phyloP scores from a whole-genome alignment of 2,888 invertebrate genomes.

The Philereme transversata region DNA sequence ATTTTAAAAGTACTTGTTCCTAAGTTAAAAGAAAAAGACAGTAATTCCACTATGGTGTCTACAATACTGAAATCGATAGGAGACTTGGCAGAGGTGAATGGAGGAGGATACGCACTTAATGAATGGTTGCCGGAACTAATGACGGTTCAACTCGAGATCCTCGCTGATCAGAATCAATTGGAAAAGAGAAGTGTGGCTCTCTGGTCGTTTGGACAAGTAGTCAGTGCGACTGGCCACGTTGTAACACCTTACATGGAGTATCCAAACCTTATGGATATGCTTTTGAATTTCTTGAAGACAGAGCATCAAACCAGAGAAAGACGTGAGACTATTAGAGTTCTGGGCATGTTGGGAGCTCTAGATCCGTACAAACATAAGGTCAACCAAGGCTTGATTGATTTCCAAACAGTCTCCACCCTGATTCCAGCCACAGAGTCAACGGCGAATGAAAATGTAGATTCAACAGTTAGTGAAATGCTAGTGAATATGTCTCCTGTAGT shows the following conservation, averaged over 20 bases:
- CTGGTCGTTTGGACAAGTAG: slow-evolving; percentile 97
- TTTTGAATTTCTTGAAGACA: slow-evolving; percentile 96
- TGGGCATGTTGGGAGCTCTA: slow-evolving; percentile 97
- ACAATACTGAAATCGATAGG: slow-evolving; percentile 96
- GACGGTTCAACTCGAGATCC: slow-evolving; percentile 94
- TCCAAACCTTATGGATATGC: slow-evolving; percentile 94
- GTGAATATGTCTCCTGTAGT: slow-evolving; percentile 95
- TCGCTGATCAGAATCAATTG: slow-evolving; percentile 96
- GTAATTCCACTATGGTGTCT: slow-evolving; percentile 95
- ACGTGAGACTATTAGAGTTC: slow-evolving; percentile 95
- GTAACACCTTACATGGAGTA: slow-evolving; percentile 97
- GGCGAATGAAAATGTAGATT: slow-evolving; percentile 83
- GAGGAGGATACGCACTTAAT: slow-evolving; percentile 93
- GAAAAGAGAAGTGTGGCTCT: slow-evolving; percentile 97
- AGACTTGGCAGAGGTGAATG: slow-evolving; percentile 96
- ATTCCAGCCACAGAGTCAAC: slow-evolving; percentile 89
- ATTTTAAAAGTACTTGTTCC: slow-evolving; percentile 95
- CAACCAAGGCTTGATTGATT: slow-evolving; percentile 95
- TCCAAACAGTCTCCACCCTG: slow-evolving; percentile 91
- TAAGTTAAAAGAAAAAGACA: slow-evolving; percentile 94
- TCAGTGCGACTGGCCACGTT: slow-evolving; percentile 98
- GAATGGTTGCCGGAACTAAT: slow-evolving; percentile 95
- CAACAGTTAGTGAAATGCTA: slow-evolving; percentile 95
- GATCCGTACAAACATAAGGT: slow-evolving; percentile 99
- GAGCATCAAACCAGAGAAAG: slow-evolving; percentile 95